These are phyloP conservation scores for Iguana delicatissima DNA, from an alignment of 2,797 vertebrate species.

Conservation along the genomic window DNA sequence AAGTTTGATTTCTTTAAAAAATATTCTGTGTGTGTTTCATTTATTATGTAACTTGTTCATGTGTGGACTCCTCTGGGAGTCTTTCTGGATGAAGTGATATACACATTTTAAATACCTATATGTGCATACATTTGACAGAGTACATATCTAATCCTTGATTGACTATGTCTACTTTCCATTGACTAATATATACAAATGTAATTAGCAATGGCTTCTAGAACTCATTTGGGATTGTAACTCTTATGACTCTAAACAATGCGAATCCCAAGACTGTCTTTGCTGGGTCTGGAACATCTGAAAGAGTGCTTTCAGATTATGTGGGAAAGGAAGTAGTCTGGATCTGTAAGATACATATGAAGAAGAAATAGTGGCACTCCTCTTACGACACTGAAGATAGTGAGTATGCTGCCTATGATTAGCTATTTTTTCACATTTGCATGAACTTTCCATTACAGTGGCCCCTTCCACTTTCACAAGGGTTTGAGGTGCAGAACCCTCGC, in stretches of 20 bases:
- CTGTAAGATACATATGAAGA: not conserved
- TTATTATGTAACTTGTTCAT: slow-evolving; percentile 15
- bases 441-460: not conserved
- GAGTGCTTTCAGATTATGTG: not conserved
- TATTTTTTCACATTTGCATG: not conserved
- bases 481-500: too few species aligned
- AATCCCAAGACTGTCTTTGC: not conserved
- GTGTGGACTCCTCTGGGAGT: too few species aligned
- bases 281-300: not conserved
- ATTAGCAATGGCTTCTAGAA: not conserved
- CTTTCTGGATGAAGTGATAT: not conserved
- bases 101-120: too few species aligned
- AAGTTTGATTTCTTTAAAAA: not conserved
- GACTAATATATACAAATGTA: not conserved
- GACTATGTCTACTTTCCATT: not conserved
- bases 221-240: not conserved
- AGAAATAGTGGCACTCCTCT: not conserved
- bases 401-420: not conserved
- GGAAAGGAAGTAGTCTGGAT: not conserved
- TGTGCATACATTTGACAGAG: too few species aligned
- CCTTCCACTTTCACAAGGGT: too few species aligned
- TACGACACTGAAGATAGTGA: not conserved
- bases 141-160: not conserved
- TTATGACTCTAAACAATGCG: not conserved
- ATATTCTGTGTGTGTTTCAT: not conserved